Percentiles rank a stretch among this genome's conserved stretches.
These are phyloP conservation scores for Vespertilio murinus DNA, from an alignment of 2,797 vertebrate species.

Conservation along the genomic window DNA sequence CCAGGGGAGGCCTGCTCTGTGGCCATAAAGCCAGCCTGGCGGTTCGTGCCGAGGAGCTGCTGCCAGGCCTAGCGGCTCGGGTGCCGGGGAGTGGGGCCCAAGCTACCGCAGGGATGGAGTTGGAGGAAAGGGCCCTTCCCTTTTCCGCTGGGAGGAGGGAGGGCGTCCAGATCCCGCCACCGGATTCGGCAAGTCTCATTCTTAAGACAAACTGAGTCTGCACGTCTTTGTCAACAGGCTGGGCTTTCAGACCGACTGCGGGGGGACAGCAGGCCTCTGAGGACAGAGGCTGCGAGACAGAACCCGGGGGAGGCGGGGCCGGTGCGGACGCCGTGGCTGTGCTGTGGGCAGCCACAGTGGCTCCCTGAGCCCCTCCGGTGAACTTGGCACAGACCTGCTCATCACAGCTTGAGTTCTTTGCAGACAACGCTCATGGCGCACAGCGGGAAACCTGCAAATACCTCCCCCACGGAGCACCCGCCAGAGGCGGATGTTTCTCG, in stretches of 20 bases:
- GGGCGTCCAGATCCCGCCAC: neutral
- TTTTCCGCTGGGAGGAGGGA: neutral
- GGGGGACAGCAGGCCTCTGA: neutral
- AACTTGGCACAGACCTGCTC: conserved; percentile 83
- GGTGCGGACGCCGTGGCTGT: neutral
- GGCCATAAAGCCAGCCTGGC: neutral
- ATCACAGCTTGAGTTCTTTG: conserved; percentile 68
- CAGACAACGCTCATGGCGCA: conserved; percentile 79
- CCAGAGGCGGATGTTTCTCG: conserved; percentile 68
- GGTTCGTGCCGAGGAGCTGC: neutral
- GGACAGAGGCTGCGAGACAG: neutral
- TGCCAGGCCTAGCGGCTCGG: neutral
- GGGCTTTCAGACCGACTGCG: neutral
- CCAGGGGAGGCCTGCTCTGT: neutral
- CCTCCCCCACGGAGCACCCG: conserved; percentile 76
- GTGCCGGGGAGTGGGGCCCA: neutral
- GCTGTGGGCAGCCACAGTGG: neutral
- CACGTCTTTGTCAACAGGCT: neutral
- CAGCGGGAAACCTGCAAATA: conserved; percentile 55
- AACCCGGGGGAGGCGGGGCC: neutral
- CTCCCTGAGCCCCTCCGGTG: conserved; percentile 75
- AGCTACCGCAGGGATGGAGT: neutral
- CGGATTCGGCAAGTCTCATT: neutral
- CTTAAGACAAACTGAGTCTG: neutral
- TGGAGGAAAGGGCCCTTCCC: neutral